These are phyloP conservation scores for Kryptolebias marmoratus DNA, from an alignment of 2,113 vertebrate genomes.

Conservation along the genomic window DNA sequence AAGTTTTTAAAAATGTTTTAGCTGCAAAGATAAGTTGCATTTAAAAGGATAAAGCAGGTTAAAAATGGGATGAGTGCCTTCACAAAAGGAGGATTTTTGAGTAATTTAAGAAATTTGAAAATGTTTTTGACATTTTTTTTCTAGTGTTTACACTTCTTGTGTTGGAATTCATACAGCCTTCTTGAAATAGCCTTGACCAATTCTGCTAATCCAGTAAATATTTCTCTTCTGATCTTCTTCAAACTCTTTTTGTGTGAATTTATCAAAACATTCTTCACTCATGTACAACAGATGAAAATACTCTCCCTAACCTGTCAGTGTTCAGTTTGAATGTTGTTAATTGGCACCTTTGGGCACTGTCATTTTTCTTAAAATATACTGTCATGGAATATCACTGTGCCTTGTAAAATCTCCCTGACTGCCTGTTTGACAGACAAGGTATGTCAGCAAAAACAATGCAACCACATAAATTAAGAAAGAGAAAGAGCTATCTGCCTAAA, in stretches of 20 bases:
- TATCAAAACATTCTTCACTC: conserved; percentile 9
- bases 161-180: background rate
- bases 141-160: background rate
- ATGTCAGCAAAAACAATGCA: conserved; percentile 62
- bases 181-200: background rate
- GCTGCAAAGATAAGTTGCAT: background rate
- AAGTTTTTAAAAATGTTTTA: background rate
- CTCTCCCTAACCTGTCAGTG: conserved; percentile 36
- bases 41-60: background rate
- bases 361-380: conserved; percentile 50
- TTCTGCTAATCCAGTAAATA: background rate
- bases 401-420: conserved; percentile 52
- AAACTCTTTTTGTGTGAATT: conserved; percentile 11
- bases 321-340: conserved; percentile 54
- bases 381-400: conserved; percentile 33
- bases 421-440: conserved; percentile 59
- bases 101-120: conserved; percentile 5
- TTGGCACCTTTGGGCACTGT: conserved; percentile 49
- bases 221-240: background rate
- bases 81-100: background rate
- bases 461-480: conserved; percentile 67
- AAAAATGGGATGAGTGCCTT: background rate
- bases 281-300: conserved; percentile 45
- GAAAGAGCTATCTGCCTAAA: conserved; percentile 67
- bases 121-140: conserved; percentile 4